Evolutionary conservation across 1,140 invertebrate species (phyloP).

Genomic region (Fopius arisanus): DNA sequence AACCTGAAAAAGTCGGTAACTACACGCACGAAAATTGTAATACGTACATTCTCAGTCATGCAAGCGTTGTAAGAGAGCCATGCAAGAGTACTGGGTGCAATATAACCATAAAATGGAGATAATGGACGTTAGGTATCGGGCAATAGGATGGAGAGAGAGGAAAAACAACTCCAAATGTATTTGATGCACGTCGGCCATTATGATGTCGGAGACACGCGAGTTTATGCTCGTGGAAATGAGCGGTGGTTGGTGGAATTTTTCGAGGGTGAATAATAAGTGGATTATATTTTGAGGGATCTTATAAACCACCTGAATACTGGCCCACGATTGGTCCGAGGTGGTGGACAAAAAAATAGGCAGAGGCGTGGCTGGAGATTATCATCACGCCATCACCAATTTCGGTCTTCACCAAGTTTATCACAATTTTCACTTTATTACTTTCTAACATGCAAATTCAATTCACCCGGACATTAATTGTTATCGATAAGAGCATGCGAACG

Average conservation of each 20-base stretch:
- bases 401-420: background rate
- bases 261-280: background rate
- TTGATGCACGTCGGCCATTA: slow-evolving; percentile 4
- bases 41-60: slow-evolving; percentile 31
- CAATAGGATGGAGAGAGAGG: background rate
- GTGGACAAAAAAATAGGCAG: background rate
- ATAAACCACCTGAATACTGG: background rate
- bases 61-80: slow-evolving; percentile 22
- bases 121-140: slow-evolving; percentile 27
- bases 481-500: background rate
- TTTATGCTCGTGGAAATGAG: background rate
- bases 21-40: slow-evolving; percentile 26
- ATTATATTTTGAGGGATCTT: background rate
- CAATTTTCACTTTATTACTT: background rate
- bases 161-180: background rate
- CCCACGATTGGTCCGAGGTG: background rate
- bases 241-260: background rate
- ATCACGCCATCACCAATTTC: background rate
- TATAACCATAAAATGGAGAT: slow-evolving; percentile 38
- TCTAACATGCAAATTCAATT: background rate
- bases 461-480: background rate
- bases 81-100: slow-evolving; percentile 22
- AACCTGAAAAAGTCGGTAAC: background rate
- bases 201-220: background rate
- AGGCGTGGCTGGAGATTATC: background rate